These are phyloP conservation scores for Drosophila meridionalis DNA, from an alignment of 2,888 invertebrate genomes.

Conservation along the genomic window DNA sequence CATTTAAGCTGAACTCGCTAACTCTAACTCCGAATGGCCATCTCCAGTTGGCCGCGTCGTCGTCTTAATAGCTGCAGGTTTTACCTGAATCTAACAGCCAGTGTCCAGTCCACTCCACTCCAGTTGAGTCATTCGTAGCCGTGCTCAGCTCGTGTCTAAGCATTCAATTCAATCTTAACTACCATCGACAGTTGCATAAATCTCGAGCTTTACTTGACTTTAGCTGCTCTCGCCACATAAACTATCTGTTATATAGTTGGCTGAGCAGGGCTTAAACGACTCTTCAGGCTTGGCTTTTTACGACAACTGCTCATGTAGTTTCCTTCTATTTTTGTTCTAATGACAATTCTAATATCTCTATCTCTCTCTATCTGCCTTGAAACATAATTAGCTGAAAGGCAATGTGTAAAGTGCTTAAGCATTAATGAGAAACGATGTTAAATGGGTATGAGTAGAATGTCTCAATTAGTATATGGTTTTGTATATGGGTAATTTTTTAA, in stretches of 20 bases:
- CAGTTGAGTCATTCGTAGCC: conserved; percentile 39
- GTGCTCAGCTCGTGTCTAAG: conserved; percentile 76
- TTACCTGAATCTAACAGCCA: conserved; percentile 27
- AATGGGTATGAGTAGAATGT: neutral
- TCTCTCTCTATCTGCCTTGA: conserved; percentile 28
- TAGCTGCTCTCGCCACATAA: conserved; percentile 2
- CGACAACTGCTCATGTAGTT: conserved; percentile 38
- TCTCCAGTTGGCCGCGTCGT: conserved; percentile 25
- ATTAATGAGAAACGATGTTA: conserved; percentile 16
- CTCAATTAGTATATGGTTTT: neutral
- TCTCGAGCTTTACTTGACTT: conserved; percentile 53
- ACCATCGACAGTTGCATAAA: conserved; percentile 76
- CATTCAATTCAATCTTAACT: conserved; percentile 79
- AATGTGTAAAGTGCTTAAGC: conserved; percentile 2
- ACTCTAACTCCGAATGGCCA: conserved; percentile 7
- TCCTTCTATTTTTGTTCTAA: conserved; percentile 31
- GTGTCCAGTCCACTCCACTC: conserved; percentile 19
- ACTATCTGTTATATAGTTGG: conserved; percentile 10
- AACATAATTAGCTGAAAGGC: conserved; percentile 45
- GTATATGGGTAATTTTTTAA: no score
- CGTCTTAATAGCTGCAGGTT: conserved; percentile 51
- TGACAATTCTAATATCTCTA: conserved; percentile 45
- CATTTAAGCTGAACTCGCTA: conserved; percentile 53
- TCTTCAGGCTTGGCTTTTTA: conserved; percentile 46
- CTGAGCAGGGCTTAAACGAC: conserved; percentile 11